Conservation (phyloP, 2,113 vertebrate genomes). For the Boleophthalmus pectinirostris region DNA sequence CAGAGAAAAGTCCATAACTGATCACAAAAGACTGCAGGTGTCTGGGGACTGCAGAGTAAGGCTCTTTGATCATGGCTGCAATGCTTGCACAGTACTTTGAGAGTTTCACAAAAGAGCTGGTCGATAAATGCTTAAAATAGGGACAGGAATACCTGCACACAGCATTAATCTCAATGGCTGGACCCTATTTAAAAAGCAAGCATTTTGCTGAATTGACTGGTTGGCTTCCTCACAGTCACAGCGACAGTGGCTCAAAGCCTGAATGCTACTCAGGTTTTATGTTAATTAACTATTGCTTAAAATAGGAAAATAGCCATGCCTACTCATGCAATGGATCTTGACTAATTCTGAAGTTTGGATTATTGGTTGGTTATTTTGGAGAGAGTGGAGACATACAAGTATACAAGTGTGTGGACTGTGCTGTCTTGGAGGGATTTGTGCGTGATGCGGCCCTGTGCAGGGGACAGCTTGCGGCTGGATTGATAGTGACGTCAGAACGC, state of each 20-base stretch:
- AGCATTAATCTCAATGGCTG: slow-evolving; percentile 69
- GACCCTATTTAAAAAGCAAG: slow-evolving; percentile 56
- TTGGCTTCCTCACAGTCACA: slow-evolving; percentile 27
- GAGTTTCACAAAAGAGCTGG: slow-evolving; percentile 65
- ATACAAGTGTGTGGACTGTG: slow-evolving; percentile 13
- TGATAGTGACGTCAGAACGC: slow-evolving; percentile 74
- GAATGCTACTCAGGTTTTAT: slow-evolving; percentile 27
- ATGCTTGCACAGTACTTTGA: slow-evolving; percentile 74
- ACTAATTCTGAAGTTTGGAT: not conserved
- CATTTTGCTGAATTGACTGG: slow-evolving; percentile 66
- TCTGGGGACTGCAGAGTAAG: slow-evolving; percentile 42
- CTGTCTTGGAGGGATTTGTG: slow-evolving; percentile 62
- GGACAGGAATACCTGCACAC: slow-evolving; percentile 65
- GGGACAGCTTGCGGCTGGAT: slow-evolving; percentile 69
- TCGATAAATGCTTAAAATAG: slow-evolving; percentile 73
- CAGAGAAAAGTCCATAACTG: too few species aligned
- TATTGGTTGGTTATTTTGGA: not conserved
- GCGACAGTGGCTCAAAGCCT: slow-evolving; percentile 26
- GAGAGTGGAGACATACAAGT: slow-evolving; percentile 13
- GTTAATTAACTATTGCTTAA: slow-evolving; percentile 45
- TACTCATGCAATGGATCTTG: not conserved
- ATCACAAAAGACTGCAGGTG: slow-evolving; percentile 13
- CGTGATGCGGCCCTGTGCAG: slow-evolving; percentile 30
- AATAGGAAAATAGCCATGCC: slow-evolving; percentile 23
- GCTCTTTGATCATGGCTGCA: slow-evolving; percentile 43